Percentiles rank a stretch among this genome's conserved stretches.
These are phyloP conservation scores for Polypterus senegalus DNA, from an alignment of 2,113 vertebrate species.

Conservation along the genomic window DNA sequence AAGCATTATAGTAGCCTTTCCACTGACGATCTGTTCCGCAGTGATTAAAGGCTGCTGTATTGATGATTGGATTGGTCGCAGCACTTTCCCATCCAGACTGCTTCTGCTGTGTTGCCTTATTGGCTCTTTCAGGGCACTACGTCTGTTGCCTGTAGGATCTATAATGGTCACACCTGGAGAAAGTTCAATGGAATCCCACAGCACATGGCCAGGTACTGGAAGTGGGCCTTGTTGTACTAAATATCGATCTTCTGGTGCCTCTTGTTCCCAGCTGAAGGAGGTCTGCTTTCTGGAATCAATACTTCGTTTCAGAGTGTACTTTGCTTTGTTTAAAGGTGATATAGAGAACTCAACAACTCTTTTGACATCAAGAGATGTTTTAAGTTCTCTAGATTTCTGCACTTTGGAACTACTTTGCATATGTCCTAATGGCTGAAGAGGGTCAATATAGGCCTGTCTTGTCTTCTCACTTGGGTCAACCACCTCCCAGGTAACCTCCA, in stretches of 20 bases:
- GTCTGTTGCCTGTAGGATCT: slow-evolving; percentile 1
- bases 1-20: no score
- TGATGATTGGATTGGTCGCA: slow-evolving; percentile 17
- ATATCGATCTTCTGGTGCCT: not conserved
- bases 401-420: not conserved
- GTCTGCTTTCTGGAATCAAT: slow-evolving; percentile 6
- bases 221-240: not conserved
- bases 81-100: slow-evolving; percentile 2
- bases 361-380: rapidly evolving
- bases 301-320: not conserved
- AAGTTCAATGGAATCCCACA: slow-evolving; percentile 30
- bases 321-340: slow-evolving; percentile 6
- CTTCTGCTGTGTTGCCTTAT: not conserved
- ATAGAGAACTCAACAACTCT: not conserved
- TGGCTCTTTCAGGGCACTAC: not conserved
- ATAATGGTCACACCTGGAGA: slow-evolving; percentile 42
- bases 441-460: not conserved
- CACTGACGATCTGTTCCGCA: slow-evolving; percentile 10
- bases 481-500: slow-evolving; percentile 38
- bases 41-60: slow-evolving; percentile 14
- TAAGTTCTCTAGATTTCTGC: not conserved
- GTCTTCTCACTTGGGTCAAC: slow-evolving; percentile 12
- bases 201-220: slow-evolving; percentile 16
- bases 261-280: not conserved
- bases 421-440: not conserved